phyloP scores from a whole-genome alignment of 1,140 invertebrate genomes.

The Drosophila murphyi region DNA sequence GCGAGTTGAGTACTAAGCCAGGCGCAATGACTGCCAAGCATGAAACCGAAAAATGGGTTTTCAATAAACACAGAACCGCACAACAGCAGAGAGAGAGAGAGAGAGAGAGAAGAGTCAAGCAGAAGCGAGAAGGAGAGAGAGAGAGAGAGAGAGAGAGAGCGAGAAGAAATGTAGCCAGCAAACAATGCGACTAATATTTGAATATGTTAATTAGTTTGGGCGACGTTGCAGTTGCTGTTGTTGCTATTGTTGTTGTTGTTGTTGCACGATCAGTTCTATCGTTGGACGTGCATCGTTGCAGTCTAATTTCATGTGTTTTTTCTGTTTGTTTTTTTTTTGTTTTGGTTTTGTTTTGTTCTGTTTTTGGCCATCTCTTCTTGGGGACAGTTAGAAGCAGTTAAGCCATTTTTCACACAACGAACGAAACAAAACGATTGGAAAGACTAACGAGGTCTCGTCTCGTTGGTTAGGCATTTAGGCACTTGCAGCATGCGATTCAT shows the following conservation, averaged over 20 bases:
- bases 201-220: slow-evolving; percentile 79
- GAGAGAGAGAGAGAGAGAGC: neutral
- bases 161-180: slow-evolving; percentile 35
- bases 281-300: slow-evolving; percentile 76
- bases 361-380: neutral
- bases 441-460: slow-evolving; percentile 57
- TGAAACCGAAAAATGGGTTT: slow-evolving; percentile 82
- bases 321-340: slow-evolving; percentile 37
- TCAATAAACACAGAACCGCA: slow-evolving; percentile 60
- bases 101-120: neutral
- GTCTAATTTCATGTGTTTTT: slow-evolving; percentile 81
- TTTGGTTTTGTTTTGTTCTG: neutral
- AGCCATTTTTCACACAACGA: slow-evolving; percentile 8
- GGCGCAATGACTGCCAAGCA: slow-evolving; percentile 73
- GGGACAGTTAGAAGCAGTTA: slow-evolving; percentile 26
- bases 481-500: slow-evolving; percentile 68
- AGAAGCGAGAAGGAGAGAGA: neutral
- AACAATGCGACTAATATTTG: slow-evolving; percentile 83
- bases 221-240: slow-evolving; percentile 27
- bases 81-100: neutral
- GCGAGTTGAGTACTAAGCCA: slow-evolving; percentile 14
- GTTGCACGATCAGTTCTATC: slow-evolving; percentile 79
- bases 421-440: slow-evolving; percentile 12
- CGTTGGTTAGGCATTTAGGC: neutral
- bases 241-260: slow-evolving; percentile 47